A percentile compares a stretch with the other conserved stretches of the same genome.
Conservation (phyloP, 2,888 invertebrate species). For the Caenorhabditis imperialis region DNA sequence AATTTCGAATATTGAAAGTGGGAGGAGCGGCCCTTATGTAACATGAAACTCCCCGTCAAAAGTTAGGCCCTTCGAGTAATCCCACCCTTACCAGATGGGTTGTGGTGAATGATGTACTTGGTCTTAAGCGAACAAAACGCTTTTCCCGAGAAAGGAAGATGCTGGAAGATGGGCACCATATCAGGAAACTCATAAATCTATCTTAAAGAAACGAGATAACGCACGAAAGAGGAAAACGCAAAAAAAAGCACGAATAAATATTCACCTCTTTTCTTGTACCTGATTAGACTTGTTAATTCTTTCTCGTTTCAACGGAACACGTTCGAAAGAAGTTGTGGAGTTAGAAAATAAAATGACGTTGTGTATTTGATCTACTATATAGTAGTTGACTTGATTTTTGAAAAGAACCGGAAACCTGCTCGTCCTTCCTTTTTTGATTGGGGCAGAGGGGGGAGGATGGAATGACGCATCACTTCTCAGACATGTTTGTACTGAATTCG, state of each 20-base stretch:
- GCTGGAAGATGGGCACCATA: conserved; percentile 10
- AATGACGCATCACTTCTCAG: conserved; percentile 28
- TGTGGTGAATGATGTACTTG: conserved; percentile 46
- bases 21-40: too few relatives aligned
- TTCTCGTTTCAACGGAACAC: background rate
- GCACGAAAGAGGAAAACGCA: conserved; percentile 7
- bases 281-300: conserved; percentile 2
- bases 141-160: background rate
- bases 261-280: too few relatives aligned
- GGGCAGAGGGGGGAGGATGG: too few relatives aligned
- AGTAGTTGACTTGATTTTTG: background rate
- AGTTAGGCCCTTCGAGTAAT: conserved; percentile 28
- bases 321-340: background rate
- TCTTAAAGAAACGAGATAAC: conserved; percentile 11
- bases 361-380: background rate
- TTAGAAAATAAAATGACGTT: background rate
- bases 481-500: conserved; percentile 43
- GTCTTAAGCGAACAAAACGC: conserved; percentile 23
- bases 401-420: conserved; percentile 47
- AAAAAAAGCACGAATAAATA: conserved; percentile 21
- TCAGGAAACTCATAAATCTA: conserved; percentile 52
- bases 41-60: conserved; percentile 25
- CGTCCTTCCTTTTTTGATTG: conserved; percentile 32
- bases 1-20: conserved; percentile 28
- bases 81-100: conserved; percentile 29